Evolutionary conservation across 2,113 vertebrate species (phyloP), one percentile per base, ranked within the genome.

Genomic region (Sebastes schlegelii): DNA sequence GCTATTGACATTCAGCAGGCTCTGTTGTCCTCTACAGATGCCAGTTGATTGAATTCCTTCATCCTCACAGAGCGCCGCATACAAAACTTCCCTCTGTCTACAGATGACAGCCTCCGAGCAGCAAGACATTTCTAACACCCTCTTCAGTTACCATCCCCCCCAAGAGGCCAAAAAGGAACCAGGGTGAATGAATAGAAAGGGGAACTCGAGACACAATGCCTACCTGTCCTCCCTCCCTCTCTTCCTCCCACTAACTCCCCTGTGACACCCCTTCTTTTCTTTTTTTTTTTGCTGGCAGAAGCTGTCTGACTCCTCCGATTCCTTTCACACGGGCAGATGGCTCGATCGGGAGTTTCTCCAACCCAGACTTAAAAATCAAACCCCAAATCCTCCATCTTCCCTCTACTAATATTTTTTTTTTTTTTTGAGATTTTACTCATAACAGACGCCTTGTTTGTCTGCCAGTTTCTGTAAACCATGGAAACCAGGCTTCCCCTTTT

Each of bases 121-220:
- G 77, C 84, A 83, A 86, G 86, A 91, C 83, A 78, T 92, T 92
- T 92, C 75, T 88, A 90, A 93, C 92, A 91, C 92, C 91, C 88
- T 92, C 93, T 89, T 91, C 51, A 58, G 88, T 92, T 92, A 89
- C 92, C 55, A 14, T 77, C 81, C 79, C 84, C 88, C 84, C 88
- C 90, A 73, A 69, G 91, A 89, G 88, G 87, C 80, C 85, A 85
- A 76, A 86, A 85, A 79, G 82, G 68, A 91, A 91, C 80, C 83
- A 80, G 84, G 68, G 76, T 52, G 82, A 80, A 89, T 94, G 86
- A 93, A 93, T 89, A 87, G 89, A 83, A 80, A 80, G 75, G 81
- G 91, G 89, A 92, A 92, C 85, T 67, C 4, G 86, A 92, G 89
- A 88, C 90, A 90, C 91, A 88, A 91, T 88, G 80, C 85, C 74